Evolutionary conservation across 2,113 vertebrate species (phyloP).

Genomic region (Hiodon alosoides): DNA sequence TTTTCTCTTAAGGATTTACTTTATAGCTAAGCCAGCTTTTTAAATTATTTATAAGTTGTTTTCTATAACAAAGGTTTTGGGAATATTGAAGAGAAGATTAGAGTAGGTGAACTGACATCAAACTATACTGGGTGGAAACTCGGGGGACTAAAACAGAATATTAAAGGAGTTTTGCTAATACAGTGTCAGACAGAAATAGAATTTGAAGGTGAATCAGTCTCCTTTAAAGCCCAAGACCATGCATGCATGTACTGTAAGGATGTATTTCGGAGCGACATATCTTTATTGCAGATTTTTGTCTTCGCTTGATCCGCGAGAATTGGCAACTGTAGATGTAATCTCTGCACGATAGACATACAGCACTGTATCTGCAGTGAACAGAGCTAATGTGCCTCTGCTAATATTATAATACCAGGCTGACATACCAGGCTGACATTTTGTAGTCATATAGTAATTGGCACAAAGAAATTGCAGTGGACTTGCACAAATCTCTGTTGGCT

Average conservation of each 20-base stretch:
- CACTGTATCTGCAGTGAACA: not conserved
- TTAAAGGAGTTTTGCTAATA: constrained; percentile 18
- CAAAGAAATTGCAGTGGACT: constrained; percentile 30
- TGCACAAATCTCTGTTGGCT: constrained; percentile 5
- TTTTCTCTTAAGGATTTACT: constrained; percentile 19
- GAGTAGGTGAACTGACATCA: constrained; percentile 20
- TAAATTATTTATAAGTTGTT: constrained; percentile 22
- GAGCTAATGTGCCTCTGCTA: constrained; percentile 14
- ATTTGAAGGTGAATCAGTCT: constrained; percentile 21
- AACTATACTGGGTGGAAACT: constrained; percentile 16
- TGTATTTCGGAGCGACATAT: constrained; percentile 7
- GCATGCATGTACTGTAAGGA: constrained; percentile 23
- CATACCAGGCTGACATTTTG: constrained; percentile 48
- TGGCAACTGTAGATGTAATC: not conserved
- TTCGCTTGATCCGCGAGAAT: not conserved
- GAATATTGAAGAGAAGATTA: constrained; percentile 9
- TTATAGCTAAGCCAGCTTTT: constrained; percentile 12
- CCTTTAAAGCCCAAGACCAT: not conserved
- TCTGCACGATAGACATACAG: not conserved
- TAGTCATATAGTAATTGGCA: constrained; percentile 35
- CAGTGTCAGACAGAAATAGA: constrained; percentile 24
- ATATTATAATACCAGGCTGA: constrained; percentile 34
- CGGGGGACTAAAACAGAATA: constrained; percentile 21
- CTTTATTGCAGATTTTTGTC: not conserved
- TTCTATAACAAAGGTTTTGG: constrained; percentile 7